Evolutionary conservation across 30 jellyfish, hydroid and myxozoan species (phyloP).

Genomic region (Aurelia sp.): DNA sequence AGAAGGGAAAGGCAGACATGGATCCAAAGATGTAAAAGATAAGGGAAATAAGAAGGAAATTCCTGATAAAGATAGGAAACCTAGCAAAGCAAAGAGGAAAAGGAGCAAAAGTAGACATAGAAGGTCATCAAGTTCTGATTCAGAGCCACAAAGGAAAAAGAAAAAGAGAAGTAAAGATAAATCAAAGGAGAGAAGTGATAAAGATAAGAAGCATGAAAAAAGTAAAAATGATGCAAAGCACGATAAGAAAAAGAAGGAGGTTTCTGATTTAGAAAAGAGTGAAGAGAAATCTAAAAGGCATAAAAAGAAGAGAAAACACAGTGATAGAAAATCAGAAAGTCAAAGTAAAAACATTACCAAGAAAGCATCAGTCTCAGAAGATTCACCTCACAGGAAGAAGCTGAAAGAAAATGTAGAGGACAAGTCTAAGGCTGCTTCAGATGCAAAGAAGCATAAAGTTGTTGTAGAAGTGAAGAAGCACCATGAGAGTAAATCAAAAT

Average conservation of each 20-base stretch:
- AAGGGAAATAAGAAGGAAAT: background rate
- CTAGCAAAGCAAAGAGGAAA: constrained; percentile 30
- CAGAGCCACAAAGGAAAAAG: constrained; percentile 39
- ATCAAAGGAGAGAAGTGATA: constrained; percentile 12
- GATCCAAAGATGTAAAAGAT: too few species aligned
- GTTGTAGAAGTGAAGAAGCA: background rate
- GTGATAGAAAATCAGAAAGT: background rate
- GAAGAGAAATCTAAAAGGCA: background rate
- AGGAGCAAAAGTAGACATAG: constrained; percentile 47
- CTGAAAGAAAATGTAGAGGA: background rate
- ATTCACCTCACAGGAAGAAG: background rate
- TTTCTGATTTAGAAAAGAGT: background rate
- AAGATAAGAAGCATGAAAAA: background rate
- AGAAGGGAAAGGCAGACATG: background rate
- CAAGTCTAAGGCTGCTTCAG: background rate
- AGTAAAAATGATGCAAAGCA: constrained; percentile 10
- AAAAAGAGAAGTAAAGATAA: constrained; percentile 30
- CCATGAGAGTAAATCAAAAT: constrained; percentile 13
- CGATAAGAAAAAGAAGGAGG: constrained; percentile 17
- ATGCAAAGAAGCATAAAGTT: background rate
- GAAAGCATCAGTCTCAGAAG: background rate
- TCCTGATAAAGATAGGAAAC: background rate
- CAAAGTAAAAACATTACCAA: background rate
- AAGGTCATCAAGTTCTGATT: constrained; percentile 47
- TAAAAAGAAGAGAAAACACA: constrained; percentile 21